phyloP scores from a whole-genome alignment of 1,140 invertebrate genomes.

The Drosophila auraria region DNA sequence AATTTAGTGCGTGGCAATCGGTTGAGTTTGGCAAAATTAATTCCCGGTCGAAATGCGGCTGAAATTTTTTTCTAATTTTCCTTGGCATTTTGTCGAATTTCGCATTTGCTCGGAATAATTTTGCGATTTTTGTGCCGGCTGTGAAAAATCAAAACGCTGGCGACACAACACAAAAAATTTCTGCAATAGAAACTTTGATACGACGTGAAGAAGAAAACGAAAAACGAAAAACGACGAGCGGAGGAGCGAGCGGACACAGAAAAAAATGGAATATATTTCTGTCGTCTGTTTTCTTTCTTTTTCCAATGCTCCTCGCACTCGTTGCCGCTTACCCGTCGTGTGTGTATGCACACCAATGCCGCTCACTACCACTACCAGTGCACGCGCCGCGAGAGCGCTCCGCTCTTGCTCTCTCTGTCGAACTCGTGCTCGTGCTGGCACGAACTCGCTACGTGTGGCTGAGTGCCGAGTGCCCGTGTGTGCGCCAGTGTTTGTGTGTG shows the following conservation, averaged over 20 bases:
- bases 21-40: constrained; percentile 44
- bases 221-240: constrained; percentile 64
- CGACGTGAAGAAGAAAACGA: constrained; percentile 84
- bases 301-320: constrained; percentile 84
- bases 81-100: constrained; percentile 70
- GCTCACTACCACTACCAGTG: constrained; percentile 60
- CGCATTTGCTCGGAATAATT: constrained; percentile 72
- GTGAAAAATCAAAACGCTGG: constrained; percentile 61
- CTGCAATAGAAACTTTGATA: constrained; percentile 85
- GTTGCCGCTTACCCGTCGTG: constrained; percentile 58
- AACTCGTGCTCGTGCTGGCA: constrained; percentile 37
- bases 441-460: constrained; percentile 35
- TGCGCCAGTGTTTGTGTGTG: constrained; percentile 14
- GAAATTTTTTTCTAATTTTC: constrained; percentile 73
- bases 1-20: constrained; percentile 66
- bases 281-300: constrained; percentile 85
- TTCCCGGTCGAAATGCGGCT: constrained; percentile 29
- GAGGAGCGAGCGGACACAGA: constrained; percentile 72
- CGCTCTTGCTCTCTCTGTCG: constrained; percentile 47
- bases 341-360: constrained; percentile 73
- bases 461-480: constrained; percentile 11
- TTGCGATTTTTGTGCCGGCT: constrained; percentile 62
- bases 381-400: constrained; percentile 23
- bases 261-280: constrained; percentile 82
- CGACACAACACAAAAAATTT: constrained; percentile 81